A percentile compares a stretch with the other conserved stretches of the same genome.
These are phyloP conservation scores for Xestia ashworthii DNA, from an alignment of 2,888 invertebrate species.

Conservation along the genomic window DNA sequence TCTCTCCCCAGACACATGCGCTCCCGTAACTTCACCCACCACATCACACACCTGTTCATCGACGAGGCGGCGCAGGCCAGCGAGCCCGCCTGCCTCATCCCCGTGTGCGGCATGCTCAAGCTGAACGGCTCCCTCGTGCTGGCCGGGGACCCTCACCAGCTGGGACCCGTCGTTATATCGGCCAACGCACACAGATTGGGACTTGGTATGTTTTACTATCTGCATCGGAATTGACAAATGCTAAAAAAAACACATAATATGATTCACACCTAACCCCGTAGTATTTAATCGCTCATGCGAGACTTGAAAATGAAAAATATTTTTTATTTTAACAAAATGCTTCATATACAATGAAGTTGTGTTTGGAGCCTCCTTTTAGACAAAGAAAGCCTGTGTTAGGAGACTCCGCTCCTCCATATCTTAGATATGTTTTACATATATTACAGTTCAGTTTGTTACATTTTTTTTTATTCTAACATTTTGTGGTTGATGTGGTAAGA, in stretches of 20 bases:
- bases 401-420: too few species aligned
- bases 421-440: too few species aligned
- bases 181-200: constrained; percentile 91
- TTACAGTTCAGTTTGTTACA: too few species aligned
- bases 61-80: constrained; percentile 98
- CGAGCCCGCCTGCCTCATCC: constrained; percentile 95
- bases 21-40: not conserved
- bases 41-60: constrained; percentile 95
- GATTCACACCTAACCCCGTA: not conserved
- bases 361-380: too few species aligned
- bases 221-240: not conserved
- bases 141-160: constrained; percentile 96
- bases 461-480: too few species aligned
- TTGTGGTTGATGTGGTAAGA: too few species aligned
- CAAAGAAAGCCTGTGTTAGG: too few species aligned
- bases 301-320: too few species aligned
- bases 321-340: too few species aligned
- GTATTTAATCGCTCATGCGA: not conserved
- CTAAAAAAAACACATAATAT: not conserved
- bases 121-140: constrained; percentile 90
- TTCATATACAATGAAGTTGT: too few species aligned
- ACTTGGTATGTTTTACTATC: constrained; percentile 83
- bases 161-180: constrained; percentile 95
- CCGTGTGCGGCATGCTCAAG: constrained; percentile 91
- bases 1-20: not conserved